Percentiles rank a stretch among this genome's conserved stretches.
Evolutionary conservation across 1,140 invertebrate species (phyloP).

Genomic region (Leptinotarsa texana): DNA sequence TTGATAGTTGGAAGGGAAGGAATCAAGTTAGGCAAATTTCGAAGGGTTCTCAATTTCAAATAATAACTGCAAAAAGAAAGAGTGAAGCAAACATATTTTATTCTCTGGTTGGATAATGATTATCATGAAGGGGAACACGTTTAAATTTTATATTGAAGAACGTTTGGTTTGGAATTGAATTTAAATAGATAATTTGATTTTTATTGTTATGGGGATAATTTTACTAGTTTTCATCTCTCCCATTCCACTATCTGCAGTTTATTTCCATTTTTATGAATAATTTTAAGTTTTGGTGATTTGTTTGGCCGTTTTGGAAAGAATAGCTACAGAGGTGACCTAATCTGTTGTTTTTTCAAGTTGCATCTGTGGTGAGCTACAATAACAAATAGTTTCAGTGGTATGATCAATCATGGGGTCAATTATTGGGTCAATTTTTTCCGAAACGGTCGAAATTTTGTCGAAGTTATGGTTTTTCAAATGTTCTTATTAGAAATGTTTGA

Average conservation of each 20-base stretch:
- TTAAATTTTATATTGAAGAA: no score
- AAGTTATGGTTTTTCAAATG: slow-evolving; percentile 21
- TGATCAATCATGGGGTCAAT: no score
- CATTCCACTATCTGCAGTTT: not conserved
- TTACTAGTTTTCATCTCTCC: slow-evolving; percentile 24
- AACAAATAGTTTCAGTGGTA: no score
- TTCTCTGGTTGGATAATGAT: no score
- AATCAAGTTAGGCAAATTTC: not conserved
- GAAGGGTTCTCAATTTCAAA: not conserved
- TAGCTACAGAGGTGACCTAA: no score
- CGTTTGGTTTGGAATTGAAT: no score
- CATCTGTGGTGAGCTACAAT: no score
- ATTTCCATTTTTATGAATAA: slow-evolving; percentile 24
- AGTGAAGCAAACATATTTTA: no score
- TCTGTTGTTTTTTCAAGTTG: no score
- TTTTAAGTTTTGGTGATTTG: slow-evolving; percentile 29
- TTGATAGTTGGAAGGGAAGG: not conserved
- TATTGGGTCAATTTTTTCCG: not conserved
- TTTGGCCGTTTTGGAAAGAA: slow-evolving; percentile 9
- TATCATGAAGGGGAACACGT: no score
- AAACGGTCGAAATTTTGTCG: not conserved
- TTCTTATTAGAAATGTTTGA: slow-evolving; percentile 26
- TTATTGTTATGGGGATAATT: slow-evolving; percentile 11
- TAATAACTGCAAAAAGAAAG: no score
- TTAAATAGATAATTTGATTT: no score